phyloP scores from a whole-genome alignment of 2,888 invertebrate genomes.

The Nomada fucata region DNA sequence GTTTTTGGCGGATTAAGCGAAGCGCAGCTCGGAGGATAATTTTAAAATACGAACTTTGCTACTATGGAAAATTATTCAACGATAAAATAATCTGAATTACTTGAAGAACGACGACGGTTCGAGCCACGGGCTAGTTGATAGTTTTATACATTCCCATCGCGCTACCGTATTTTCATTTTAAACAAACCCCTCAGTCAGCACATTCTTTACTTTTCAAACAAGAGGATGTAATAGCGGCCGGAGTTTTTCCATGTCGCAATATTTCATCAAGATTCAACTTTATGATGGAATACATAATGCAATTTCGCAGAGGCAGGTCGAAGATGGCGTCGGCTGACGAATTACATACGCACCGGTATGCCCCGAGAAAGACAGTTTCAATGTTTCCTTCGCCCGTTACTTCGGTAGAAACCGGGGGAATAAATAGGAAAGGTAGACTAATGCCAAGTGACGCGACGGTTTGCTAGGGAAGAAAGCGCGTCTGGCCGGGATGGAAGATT shows the following conservation, averaged over 20 bases:
- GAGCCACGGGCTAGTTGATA: neutral
- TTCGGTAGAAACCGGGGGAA: constrained; percentile 8
- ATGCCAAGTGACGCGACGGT: constrained; percentile 47
- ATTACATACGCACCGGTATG: constrained; percentile 38
- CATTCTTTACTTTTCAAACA: neutral
- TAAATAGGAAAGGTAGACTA: constrained; percentile 48
- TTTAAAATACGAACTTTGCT: too few relatives aligned
- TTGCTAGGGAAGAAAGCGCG: constrained; percentile 30
- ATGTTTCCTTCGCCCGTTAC: constrained; percentile 11
- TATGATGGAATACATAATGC: constrained; percentile 57
- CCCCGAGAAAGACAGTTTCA: constrained; percentile 38
- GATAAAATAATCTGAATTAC: too few relatives aligned
- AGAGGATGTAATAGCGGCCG: neutral
- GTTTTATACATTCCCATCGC: neutral
- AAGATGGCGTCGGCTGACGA: constrained; percentile 48
- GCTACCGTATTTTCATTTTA: neutral
- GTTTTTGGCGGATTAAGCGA: too few relatives aligned
- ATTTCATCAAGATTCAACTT: constrained; percentile 50
- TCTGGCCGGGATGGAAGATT: constrained; percentile 39
- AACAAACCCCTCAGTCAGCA: constrained; percentile 6
- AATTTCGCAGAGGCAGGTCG: constrained; percentile 43
- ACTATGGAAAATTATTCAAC: too few relatives aligned
- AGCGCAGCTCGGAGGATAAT: too few relatives aligned
- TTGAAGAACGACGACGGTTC: too few relatives aligned
- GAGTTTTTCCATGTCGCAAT: constrained; percentile 18